Evolutionary conservation across 2,113 vertebrate genomes (phyloP).

Genomic region (Melospiza georgiana): DNA sequence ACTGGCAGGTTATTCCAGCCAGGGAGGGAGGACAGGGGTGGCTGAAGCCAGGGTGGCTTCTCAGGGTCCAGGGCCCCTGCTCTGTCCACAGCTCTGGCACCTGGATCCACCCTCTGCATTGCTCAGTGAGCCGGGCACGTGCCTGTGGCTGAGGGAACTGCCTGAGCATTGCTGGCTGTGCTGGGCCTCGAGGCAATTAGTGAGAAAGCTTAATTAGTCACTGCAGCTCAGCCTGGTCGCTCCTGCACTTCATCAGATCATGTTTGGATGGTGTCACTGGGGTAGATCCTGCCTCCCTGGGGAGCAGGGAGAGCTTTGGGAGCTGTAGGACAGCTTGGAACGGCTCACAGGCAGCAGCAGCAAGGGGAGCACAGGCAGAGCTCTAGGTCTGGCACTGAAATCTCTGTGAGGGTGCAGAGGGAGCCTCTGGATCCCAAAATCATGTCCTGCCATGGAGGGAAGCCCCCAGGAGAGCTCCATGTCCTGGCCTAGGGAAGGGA

Average conservation of each 20-base stretch:
- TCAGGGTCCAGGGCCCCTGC: background rate
- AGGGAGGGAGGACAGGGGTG: background rate
- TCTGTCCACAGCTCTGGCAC: accelerated
- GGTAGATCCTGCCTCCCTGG: background rate
- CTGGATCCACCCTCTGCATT: background rate
- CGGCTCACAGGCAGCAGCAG: background rate
- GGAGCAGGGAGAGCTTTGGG: background rate
- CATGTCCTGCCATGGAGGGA: accelerated
- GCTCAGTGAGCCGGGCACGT: accelerated
- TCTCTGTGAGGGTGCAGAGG: background rate
- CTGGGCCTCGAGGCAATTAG: background rate
- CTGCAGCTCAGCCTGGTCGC: background rate
- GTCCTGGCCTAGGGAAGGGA: background rate
- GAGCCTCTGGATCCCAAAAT: background rate
- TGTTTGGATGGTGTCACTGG: background rate
- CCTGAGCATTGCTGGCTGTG: background rate
- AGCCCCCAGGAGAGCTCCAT: background rate
- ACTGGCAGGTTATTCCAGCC: background rate
- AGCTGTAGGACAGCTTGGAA: background rate
- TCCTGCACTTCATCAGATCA: background rate
- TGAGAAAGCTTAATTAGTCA: background rate
- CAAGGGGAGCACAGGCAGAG: background rate
- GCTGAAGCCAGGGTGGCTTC: background rate
- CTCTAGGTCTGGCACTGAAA: background rate
- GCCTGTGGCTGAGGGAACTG: background rate